Evolutionary conservation across 1,140 invertebrate species (phyloP).

Genomic region (Tachypleus tridentatus): DNA sequence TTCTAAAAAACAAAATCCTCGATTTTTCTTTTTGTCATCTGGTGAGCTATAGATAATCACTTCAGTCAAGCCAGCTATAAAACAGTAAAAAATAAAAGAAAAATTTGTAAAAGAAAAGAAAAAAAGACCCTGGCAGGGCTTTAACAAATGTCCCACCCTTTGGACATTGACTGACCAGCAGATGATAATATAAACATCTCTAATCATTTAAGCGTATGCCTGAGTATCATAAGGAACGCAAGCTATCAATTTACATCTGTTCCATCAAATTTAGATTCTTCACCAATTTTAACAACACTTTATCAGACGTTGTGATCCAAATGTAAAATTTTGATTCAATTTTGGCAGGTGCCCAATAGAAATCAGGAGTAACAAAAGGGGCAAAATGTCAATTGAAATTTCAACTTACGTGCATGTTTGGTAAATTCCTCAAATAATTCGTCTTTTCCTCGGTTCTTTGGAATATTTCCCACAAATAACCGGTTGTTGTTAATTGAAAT

Average conservation of each 20-base stretch:
- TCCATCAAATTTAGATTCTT: no score
- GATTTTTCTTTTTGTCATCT: slow-evolving; percentile 98
- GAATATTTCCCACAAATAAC: slow-evolving; percentile 99
- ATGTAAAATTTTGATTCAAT: no score
- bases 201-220: no score
- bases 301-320: no score
- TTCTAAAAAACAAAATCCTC: slow-evolving; percentile 99
- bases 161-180: no score
- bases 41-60: slow-evolving; percentile 99
- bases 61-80: slow-evolving; percentile 82
- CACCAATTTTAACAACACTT: no score
- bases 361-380: no score
- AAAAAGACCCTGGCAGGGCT: background rate
- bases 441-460: slow-evolving; percentile 99
- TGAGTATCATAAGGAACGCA: no score
- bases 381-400: background rate
- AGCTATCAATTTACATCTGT: no score
- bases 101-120: slow-evolving; percentile 30
- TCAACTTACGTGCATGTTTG: slow-evolving; percentile 97
- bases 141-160: background rate
- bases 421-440: slow-evolving; percentile 99
- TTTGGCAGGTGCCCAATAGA: no score
- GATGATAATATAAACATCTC: no score
- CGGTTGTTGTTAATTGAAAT: slow-evolving; percentile 99
- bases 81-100: slow-evolving; percentile 31